Conservation (phyloP, 2,113 vertebrate genomes). For the Dasyornis broadbenti region DNA sequence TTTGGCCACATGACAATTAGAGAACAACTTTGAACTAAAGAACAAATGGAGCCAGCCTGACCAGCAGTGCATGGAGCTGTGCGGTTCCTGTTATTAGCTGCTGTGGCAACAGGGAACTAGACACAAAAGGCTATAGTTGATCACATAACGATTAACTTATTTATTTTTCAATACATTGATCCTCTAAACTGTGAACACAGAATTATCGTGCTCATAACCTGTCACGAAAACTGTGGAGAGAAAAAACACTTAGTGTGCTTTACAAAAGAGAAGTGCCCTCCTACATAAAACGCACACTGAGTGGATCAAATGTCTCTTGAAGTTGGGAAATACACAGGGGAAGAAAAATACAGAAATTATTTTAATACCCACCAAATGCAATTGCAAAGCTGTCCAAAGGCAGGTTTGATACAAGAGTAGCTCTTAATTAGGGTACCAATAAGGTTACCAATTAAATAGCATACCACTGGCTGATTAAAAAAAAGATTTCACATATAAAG, state of each 20-base stretch:
- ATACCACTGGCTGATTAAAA: background rate
- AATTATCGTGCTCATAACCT: background rate
- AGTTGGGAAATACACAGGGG: rapidly evolving
- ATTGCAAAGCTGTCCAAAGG: background rate
- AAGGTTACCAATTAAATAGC: background rate
- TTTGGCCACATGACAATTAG: background rate
- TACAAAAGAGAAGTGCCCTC: background rate
- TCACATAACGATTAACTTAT: background rate
- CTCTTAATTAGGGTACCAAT: background rate
- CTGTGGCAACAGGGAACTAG: background rate
- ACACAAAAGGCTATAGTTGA: background rate
- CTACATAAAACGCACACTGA: background rate
- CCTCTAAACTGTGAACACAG: background rate
- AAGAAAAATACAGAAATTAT: background rate
- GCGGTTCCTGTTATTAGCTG: background rate
- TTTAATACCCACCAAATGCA: background rate
- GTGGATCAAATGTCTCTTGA: background rate
- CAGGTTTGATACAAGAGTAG: background rate
- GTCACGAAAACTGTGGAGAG: background rate
- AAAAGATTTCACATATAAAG: background rate
- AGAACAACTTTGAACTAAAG: background rate
- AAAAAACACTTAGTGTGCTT: background rate
- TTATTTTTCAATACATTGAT: background rate
- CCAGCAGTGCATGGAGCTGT: background rate
- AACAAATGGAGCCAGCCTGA: background rate